Evolutionary conservation across 1,140 invertebrate genomes (phyloP), one percentile per base, ranked within the genome.

Genomic region (Drosophila orosa): DNA sequence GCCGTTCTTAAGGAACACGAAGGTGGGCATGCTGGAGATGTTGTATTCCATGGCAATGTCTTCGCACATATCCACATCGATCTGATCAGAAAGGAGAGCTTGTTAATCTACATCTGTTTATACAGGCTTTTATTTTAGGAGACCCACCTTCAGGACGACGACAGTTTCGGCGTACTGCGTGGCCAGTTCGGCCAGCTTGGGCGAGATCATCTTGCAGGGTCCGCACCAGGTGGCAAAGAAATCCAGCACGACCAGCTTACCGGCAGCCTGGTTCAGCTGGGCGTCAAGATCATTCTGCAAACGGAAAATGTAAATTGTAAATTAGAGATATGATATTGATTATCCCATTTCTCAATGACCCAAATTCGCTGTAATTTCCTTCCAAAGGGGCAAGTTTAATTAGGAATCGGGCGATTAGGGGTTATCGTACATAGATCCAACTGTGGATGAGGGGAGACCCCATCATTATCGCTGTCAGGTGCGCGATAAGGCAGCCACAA

Each of bases 201-300:
- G 98, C 7, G 95, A 95, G 92, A 99, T 99, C 92, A 95, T 94
- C 92, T 97, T 97, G 94, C 98, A 99, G 12, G 98, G 98, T 1
- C 98, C 98, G 93, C 96, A 97, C 97, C 96, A 97, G 55, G 94
- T 85, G 74, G 91, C 91, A 92, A 95, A 95, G 92, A 98, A 97
- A 90, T 99, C 97, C 59, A 99, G 95, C 24, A 99, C 95, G 25
- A 99, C 96, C 80, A 99, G 93, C 85, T 96, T 97, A 17, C 94
- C 93, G 15, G 96, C 97, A 39, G 97, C 97, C 71, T 95, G 95
- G 1, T 92, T 91, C 50, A 98, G 93, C 92, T 96, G 95, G 25
- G 85, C 91, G 62, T 95, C 92, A 80, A 98, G 95, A 86, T 98
- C 97, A 52, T 81, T 92, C 95, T 96, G 80, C 8, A 93, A 93